Evolutionary conservation across 35 echinoderm and acorn worm species (phyloP).

Genomic region (Apostichopus californicus): DNA sequence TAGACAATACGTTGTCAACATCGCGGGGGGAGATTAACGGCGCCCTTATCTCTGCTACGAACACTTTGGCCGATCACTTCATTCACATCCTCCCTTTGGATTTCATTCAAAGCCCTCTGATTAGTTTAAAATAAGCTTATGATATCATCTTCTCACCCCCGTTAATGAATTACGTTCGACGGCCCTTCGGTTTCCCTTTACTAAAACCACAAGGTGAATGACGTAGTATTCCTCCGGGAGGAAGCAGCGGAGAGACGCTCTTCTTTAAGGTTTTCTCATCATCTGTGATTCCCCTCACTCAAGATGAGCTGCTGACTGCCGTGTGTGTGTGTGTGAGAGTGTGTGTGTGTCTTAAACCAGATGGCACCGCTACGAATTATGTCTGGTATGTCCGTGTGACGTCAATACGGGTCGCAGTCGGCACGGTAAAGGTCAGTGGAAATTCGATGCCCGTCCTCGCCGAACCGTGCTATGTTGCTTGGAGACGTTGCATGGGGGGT

Average conservation of each 20-base stretch:
- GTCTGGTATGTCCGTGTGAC: constrained; percentile 52
- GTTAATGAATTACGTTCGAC: constrained; percentile 49
- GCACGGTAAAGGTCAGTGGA: constrained; percentile 9
- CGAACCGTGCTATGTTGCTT: constrained; percentile 17
- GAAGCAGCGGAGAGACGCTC: background rate
- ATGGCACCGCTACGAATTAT: background rate
- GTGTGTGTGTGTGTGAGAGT: background rate
- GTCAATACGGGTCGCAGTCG: constrained; percentile 41
- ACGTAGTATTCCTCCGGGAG: background rate
- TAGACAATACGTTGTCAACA: background rate
- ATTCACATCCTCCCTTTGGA: background rate
- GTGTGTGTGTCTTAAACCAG: constrained; percentile 13
- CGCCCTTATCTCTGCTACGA: background rate
- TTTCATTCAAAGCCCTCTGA: constrained; percentile 33
- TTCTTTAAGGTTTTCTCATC: background rate
- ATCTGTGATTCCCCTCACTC: background rate
- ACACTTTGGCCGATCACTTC: constrained; percentile 19
- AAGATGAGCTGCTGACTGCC: no score
- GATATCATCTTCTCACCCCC: constrained; percentile 50
- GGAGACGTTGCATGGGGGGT: background rate
- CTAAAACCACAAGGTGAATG: background rate
- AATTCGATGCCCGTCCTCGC: constrained; percentile 5
- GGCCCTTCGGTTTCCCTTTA: background rate
- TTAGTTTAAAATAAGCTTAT: constrained; percentile 53
- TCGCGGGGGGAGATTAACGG: background rate